Base-by-base conservation (phyloP, 2,888 invertebrate species). In the Crematogaster levior region DNA sequence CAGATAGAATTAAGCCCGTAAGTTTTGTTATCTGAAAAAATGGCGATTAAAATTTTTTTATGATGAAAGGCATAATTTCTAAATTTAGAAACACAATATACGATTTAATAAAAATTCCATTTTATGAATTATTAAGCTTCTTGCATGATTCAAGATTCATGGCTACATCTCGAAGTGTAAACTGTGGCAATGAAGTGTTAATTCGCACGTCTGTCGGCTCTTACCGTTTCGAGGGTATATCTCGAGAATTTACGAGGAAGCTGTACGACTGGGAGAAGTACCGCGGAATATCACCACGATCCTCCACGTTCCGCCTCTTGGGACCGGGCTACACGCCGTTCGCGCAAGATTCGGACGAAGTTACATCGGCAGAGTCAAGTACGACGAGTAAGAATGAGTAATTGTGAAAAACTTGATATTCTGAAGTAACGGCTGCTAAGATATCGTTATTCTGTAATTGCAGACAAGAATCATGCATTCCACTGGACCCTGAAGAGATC, bases 211-310 rank as follows among this genome's bases (percentile, higher is more conserved):
- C 98, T 0, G 97, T 97, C 0, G 97, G 98, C 0, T 97, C 97
- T 46, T 97, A 98, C 93, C 96, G 97, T 92, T 98, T 98, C 92
- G 97, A 98, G 95, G 97, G 96, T 6, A 98, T 98, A 88, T 98
- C 98, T 0, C 96, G 98, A 61, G 98, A 98, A 89, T 98, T 98
- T 94, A 98, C 98, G 0, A 96, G 97, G 37, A 98, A 98, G 92
- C 95, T 98, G 0, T 98, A 98, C 93, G 98, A 98, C 93, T 98
- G 98, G 98, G 97, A 98, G 93, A 97, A 98, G 91, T 97, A 97
- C n/a, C 95, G 97, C 83, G 98, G 98, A 1, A 98, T 98, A 82
- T 97, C 97, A 0, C 98, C 98, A 0, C 98, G 98, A 94, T 97
- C 97, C 0, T 98, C 98, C 0, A 98, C 98, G 0, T 97, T 98